Conservation (phyloP, 1,140 invertebrate species). For the Anadara kagoshimensis region DNA sequence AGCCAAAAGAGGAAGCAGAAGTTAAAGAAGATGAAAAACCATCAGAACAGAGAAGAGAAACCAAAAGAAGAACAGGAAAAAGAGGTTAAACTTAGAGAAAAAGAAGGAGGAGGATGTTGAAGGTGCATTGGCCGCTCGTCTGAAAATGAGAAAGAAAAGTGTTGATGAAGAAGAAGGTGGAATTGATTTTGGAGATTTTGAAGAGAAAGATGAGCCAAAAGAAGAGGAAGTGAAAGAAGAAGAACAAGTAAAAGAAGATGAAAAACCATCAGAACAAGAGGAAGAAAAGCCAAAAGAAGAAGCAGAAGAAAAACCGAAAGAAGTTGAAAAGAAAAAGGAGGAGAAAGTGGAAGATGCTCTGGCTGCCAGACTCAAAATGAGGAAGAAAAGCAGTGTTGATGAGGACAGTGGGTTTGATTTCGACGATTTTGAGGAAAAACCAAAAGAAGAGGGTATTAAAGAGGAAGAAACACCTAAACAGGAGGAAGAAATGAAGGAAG, state of each 20-base stretch:
- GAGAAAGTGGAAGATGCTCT: slow-evolving; percentile 17
- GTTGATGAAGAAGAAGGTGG: neutral
- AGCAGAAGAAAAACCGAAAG: slow-evolving; percentile 7
- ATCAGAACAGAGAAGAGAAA: no score
- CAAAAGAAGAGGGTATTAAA: slow-evolving; percentile 17
- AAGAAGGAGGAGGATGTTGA: slow-evolving; percentile 23
- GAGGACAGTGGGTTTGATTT: slow-evolving; percentile 10
- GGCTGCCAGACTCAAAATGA: neutral
- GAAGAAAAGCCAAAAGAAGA: no score
- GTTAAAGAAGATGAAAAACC: neutral
- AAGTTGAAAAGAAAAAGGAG: slow-evolving; percentile 5
- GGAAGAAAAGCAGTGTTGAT: slow-evolving; percentile 18
- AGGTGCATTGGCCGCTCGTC: neutral
- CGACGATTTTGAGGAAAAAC: slow-evolving; percentile 1
- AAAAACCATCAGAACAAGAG: no score
- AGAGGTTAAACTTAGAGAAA: neutral
- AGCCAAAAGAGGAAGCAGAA: slow-evolving; percentile 8
- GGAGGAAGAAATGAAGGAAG: slow-evolving; percentile 1
- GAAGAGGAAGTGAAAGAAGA: slow-evolving; percentile 28
- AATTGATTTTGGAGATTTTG: slow-evolving; percentile 17
- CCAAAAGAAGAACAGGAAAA: slow-evolving; percentile 8
- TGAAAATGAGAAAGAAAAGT: slow-evolving; percentile 13
- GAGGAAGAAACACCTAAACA: slow-evolving; percentile 24
- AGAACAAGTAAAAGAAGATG: slow-evolving; percentile 18
- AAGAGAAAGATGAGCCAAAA: neutral